Evolutionary conservation across 2,888 invertebrate species (phyloP), one percentile per base, ranked within the genome.

Genomic region (Parthenolecanium corni): DNA sequence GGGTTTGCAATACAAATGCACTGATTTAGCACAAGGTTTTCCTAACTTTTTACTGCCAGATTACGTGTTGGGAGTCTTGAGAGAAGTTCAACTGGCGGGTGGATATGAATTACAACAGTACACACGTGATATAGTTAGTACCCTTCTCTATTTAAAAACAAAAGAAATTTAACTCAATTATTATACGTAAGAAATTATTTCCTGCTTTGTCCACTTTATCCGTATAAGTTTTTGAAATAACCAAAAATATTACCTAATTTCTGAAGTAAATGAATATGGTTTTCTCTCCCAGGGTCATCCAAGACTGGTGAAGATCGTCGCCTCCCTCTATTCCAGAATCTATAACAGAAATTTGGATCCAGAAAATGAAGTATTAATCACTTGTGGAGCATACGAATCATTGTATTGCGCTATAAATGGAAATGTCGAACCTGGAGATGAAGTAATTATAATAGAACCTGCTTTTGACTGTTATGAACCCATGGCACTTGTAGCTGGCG

Each of bases 381-480:
- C 94, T 0, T 78, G 81, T 42, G 98, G 98, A 5, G 98, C 97
- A 1, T 98, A 97, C 72, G 93, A 94, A 72, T 89, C 95, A 1
- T 76, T 99, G 0, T 97, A 86, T 75, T 83, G 85, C 52, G 76
- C 88, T 12, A 85, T 96, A 66, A 79, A 87, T 73, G 90, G 93
- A 3, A 88, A 94, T 71, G 83, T 95, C 6, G 87, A 89, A 69
- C 80, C 80, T 1, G 93, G 86, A 0, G 88, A 89, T 73, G 89
- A 94, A 77, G 93, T 92, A 64, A 93, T 97, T 65, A 89, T 98
- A 24, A 93, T 98, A 67, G 97, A 98, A 73, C 98, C 98, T 0
- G 97, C 86, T 75, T 98, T 94, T 72, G 97, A 98, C 75, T 97
- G 96, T 72, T 98, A 98, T 71, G 89, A 88, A 68, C 93, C 94